A percentile compares a stretch with the other conserved stretches of the same genome.
Evolutionary conservation across 2,888 invertebrate species (phyloP).

Genomic region (Tenthredo distinguenda): DNA sequence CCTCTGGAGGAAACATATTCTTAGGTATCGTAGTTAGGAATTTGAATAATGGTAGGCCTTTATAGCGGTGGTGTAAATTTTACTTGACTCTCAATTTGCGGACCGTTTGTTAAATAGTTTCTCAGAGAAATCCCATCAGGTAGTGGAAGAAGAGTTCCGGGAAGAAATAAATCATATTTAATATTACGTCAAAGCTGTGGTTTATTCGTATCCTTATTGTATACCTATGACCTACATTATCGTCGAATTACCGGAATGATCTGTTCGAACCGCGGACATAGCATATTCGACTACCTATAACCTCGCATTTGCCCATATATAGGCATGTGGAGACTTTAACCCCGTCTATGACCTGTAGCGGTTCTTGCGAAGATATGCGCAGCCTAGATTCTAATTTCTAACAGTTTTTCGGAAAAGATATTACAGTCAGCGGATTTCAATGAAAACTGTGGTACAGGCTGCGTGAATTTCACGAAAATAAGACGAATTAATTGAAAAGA

Average conservation of each 20-base stretch:
- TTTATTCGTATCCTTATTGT: not conserved
- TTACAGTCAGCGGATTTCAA: not conserved
- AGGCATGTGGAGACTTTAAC: not conserved
- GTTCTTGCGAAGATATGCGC: constrained; percentile 26
- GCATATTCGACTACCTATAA: too few relatives aligned
- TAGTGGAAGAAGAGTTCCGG: not conserved
- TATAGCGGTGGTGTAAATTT: not conserved
- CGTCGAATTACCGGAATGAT: not conserved
- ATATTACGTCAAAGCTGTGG: not conserved
- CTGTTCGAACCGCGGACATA: not conserved
- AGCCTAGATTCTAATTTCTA: constrained; percentile 29
- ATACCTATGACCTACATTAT: not conserved
- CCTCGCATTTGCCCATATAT: not conserved
- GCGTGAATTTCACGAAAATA: not conserved
- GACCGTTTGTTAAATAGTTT: not conserved
- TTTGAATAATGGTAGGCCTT: not conserved
- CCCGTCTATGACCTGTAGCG: not conserved
- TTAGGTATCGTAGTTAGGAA: not conserved
- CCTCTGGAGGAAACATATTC: not conserved
- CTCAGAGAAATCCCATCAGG: not conserved
- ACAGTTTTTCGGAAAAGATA: not conserved
- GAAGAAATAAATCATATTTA: not conserved
- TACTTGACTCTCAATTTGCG: not conserved
- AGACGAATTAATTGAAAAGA: not conserved
- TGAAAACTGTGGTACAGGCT: not conserved